phyloP scores from a whole-genome alignment of 2,888 invertebrate species.

The Tiliacea aurago region DNA sequence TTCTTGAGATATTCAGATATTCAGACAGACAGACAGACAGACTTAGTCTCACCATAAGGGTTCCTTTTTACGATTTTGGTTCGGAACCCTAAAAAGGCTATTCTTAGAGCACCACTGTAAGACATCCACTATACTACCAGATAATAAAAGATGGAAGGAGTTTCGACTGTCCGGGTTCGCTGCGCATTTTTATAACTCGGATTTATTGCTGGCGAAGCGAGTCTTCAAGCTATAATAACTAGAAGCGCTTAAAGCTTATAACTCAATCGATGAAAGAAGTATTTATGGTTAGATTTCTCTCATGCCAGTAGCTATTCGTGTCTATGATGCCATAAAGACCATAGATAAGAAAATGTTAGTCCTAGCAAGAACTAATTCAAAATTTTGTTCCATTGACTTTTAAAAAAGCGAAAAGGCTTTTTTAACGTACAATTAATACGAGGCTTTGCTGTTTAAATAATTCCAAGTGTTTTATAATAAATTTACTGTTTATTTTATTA shows the following conservation, averaged over 20 bases:
- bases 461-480: not conserved
- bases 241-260: slow-evolving; percentile 54
- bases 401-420: too few relatives aligned
- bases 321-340: slow-evolving; percentile 3
- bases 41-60: too few relatives aligned
- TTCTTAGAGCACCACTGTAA: slow-evolving; percentile 53
- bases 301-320: slow-evolving; percentile 10
- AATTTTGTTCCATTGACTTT: not conserved
- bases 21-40: too few relatives aligned
- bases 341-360: not conserved
- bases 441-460: not conserved
- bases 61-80: too few relatives aligned
- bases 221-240: slow-evolving; percentile 65
- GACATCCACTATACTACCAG: slow-evolving; percentile 60
- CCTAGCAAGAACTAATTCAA: not conserved
- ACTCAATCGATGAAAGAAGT: slow-evolving; percentile 28
- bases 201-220: slow-evolving; percentile 74
- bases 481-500: not conserved
- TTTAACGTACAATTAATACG: not conserved
- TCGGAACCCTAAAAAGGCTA: too few relatives aligned
- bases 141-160: slow-evolving; percentile 72
- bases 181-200: slow-evolving; percentile 74
- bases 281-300: slow-evolving; percentile 21
- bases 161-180: slow-evolving; percentile 67
- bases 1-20: too few relatives aligned